Evolutionary conservation across 2,113 vertebrate species (phyloP).

Genomic region (Gyps fulvus): DNA sequence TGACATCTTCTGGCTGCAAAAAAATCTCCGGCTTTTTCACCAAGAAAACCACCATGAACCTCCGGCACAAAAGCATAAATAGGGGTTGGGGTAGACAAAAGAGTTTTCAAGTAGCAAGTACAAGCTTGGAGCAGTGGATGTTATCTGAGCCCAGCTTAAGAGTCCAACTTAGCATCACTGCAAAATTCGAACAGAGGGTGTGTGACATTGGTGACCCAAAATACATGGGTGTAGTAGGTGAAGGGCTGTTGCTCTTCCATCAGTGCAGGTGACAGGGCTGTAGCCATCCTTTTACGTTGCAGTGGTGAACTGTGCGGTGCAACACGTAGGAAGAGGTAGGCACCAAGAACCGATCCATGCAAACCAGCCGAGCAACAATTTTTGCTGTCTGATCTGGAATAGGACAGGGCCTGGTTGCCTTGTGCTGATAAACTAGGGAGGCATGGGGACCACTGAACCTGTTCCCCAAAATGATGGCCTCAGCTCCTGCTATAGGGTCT

Average conservation of each 20-base stretch:
- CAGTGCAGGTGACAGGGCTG: background rate
- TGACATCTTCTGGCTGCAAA: slow-evolving; percentile 49
- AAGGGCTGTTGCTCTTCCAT: background rate
- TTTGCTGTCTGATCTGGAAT: background rate
- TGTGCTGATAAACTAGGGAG: background rate
- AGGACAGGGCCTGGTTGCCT: background rate
- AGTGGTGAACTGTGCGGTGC: background rate
- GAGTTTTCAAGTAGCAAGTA: background rate
- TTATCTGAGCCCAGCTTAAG: background rate
- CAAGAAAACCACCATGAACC: fast-evolving
- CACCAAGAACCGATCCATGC: background rate
- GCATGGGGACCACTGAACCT: background rate
- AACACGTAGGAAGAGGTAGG: background rate
- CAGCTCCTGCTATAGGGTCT: background rate
- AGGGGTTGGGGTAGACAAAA: background rate
- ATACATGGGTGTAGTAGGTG: fast-evolving
- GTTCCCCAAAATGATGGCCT: background rate
- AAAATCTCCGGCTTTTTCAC: background rate
- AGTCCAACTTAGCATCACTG: background rate
- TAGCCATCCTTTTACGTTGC: fast-evolving
- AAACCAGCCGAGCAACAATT: background rate
- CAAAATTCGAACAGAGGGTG: background rate
- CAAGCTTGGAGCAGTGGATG: background rate
- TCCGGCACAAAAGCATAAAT: background rate
- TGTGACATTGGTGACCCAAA: background rate